Conservation (phyloP, 2,797 vertebrate genomes). For the Balearica regulorum region DNA sequence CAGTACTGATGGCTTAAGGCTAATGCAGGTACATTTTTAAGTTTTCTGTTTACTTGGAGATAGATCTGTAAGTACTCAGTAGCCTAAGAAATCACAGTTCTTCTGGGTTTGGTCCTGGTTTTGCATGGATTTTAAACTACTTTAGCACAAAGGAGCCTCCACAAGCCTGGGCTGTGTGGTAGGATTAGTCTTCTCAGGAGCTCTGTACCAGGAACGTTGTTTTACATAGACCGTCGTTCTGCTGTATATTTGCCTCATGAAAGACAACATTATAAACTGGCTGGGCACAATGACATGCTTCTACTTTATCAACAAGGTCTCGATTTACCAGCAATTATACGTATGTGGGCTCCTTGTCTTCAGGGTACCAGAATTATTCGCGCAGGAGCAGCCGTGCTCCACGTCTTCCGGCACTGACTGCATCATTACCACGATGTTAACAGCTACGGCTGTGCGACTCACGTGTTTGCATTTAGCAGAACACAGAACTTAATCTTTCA, state of each 20-base stretch:
- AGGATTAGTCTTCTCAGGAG: slow-evolving; percentile 9
- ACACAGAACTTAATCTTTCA: not conserved
- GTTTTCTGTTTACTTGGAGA: not conserved
- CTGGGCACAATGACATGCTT: slow-evolving; percentile 5
- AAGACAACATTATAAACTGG: slow-evolving; percentile 58
- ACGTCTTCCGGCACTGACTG: not conserved
- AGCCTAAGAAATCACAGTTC: not conserved
- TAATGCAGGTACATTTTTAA: not conserved
- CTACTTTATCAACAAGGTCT: slow-evolving; percentile 59
- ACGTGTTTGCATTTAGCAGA: not conserved
- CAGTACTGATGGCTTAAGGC: not conserved
- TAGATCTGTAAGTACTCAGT: not conserved
- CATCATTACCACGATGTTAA: not conserved
- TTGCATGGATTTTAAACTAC: slow-evolving; percentile 7
- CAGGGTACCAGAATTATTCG: not conserved
- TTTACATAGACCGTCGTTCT: not conserved
- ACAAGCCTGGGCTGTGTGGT: not conserved
- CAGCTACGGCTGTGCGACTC: not conserved
- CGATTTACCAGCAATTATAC: slow-evolving; percentile 32
- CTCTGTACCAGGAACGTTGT: not conserved
- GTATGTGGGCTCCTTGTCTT: not conserved
- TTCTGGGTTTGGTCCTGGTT: not conserved
- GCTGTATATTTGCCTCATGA: slow-evolving; percentile 5
- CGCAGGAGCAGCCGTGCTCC: not conserved
- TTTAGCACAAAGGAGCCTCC: not conserved